Base-by-base conservation (phyloP, 1,140 invertebrate genomes). In the Vanessa atalanta region DNA sequence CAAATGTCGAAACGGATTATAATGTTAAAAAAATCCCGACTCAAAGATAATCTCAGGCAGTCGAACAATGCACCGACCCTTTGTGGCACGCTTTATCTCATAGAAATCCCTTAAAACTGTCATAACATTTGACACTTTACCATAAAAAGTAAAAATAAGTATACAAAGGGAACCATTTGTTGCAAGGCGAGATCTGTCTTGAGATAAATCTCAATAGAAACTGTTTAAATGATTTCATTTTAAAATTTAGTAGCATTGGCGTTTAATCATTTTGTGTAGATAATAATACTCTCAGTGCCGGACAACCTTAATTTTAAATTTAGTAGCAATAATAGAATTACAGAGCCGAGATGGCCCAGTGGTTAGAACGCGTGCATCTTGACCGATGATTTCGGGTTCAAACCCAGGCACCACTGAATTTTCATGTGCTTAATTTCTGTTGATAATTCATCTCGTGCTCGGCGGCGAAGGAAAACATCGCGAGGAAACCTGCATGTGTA, bases 91-190 rank as follows among this genome's bases (percentile, higher is more conserved):
- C 8, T 71, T 26, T 47, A 50, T 65, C 37, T 65, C 63, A 55
- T 60, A 20, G 61, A 66, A 73, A 79, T 77, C 74, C 77, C 48
- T 76, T 81, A 61, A 74, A 77, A 72, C 72, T 73, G 79, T 80
- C 79, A 80, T 72, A 80, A 80, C 66, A 80, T 80, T 73, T 80
- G 79, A 80, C 76, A 73, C 61, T 71, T 70, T 72, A 48, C 53
- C 47, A 23, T 47, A 70, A 16, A 20, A 55, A 20, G 43, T n/a
- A 51, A 47, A 60, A 64, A 63, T 57, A 47, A 16, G 15, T 55
- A 20, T 60, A 26, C 20, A 60, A 26, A 26, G 14, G 11, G 55
- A 13, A 20, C n/a, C n/a, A 51, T n/a, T 15, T 51, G 15, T 50
- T 50, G 48, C n/a, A n/a, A 55, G 51, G 1, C 3, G 51, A 23